Conservation (phyloP, 2,888 invertebrate genomes). For the Cataglyphis rosenhaueri region DNA sequence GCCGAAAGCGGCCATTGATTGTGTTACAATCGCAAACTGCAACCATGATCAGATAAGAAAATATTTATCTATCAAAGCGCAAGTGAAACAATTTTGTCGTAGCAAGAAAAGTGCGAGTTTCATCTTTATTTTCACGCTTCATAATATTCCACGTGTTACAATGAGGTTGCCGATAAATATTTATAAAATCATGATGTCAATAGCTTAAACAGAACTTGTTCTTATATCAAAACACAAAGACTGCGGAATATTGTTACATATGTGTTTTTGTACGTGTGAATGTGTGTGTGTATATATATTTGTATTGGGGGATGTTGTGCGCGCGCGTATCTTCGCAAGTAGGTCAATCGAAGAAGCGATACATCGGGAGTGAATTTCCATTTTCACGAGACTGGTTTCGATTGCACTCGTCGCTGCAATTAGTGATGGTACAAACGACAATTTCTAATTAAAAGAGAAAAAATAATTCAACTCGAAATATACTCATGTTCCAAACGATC, state of each 20-base stretch:
- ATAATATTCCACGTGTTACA: conserved; percentile 8
- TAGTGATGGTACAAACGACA: conserved; percentile 52
- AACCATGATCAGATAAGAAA: not conserved
- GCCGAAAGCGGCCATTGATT: not conserved
- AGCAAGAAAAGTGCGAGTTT: not conserved
- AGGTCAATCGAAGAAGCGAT: conserved; percentile 72
- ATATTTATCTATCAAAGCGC: not conserved
- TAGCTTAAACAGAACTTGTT: conserved; percentile 3
- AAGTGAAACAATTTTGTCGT: conserved; percentile 11
- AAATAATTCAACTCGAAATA: not conserved
- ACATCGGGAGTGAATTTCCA: conserved; percentile 69
- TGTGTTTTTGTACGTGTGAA: not conserved
- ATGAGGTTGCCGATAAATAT: conserved; percentile 30
- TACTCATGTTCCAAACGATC: not conserved
- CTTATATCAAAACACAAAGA: conserved; percentile 15
- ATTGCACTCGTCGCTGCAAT: conserved; percentile 63
- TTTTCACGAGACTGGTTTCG: conserved; percentile 65
- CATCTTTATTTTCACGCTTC: conserved; percentile 14
- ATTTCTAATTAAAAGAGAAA: conserved; percentile 21
- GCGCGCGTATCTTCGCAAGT: conserved; percentile 56
- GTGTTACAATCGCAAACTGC: conserved; percentile 14
- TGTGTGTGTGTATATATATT: not conserved
- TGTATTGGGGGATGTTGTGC: conserved; percentile 24
- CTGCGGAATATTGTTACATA: not conserved
- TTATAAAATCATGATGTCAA: conserved; percentile 30